Conservation (phyloP, 2,113 vertebrate species). For the Scomber japonicus region DNA sequence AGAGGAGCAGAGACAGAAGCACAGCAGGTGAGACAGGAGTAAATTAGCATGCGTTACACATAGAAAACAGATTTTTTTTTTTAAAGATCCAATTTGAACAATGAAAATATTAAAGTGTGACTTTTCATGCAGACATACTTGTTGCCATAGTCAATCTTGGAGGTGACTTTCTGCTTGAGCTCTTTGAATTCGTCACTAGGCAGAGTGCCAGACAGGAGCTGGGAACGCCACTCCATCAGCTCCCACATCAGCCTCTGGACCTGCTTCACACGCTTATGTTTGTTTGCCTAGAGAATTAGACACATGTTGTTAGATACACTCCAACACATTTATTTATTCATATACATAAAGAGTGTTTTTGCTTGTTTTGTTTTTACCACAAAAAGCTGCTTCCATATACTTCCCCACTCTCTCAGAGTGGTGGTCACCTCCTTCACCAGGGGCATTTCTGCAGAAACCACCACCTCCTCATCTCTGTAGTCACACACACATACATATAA, state of each 20-base stretch:
- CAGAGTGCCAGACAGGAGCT: constrained; percentile 95
- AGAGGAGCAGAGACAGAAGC: not conserved
- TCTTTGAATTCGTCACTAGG: constrained; percentile 98
- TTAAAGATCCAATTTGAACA: not conserved
- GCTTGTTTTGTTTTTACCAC: constrained; percentile 85
- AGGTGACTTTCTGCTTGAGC: constrained; percentile 98
- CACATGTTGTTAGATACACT: constrained; percentile 2
- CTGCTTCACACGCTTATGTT: constrained; percentile 87
- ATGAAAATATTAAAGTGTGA: not conserved
- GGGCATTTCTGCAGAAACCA: constrained; percentile 91
- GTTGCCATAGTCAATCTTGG: constrained; percentile 98
- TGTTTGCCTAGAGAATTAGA: constrained; percentile 85
- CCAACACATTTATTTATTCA: not conserved
- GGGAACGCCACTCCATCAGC: constrained; percentile 97
- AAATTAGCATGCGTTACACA: not conserved
- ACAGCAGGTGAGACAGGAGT: not conserved
- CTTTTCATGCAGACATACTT: constrained; percentile 84
- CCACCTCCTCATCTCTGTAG: constrained; percentile 87
- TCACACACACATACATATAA: not conserved
- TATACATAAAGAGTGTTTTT: not conserved
- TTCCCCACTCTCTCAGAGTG: constrained; percentile 96
- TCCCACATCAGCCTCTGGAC: constrained; percentile 95
- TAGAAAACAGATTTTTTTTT: no score
- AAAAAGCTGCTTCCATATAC: constrained; percentile 98
- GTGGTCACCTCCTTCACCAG: constrained; percentile 96